Conservation (phyloP, 1,140 invertebrate species). For the Lepidurus apus region DNA sequence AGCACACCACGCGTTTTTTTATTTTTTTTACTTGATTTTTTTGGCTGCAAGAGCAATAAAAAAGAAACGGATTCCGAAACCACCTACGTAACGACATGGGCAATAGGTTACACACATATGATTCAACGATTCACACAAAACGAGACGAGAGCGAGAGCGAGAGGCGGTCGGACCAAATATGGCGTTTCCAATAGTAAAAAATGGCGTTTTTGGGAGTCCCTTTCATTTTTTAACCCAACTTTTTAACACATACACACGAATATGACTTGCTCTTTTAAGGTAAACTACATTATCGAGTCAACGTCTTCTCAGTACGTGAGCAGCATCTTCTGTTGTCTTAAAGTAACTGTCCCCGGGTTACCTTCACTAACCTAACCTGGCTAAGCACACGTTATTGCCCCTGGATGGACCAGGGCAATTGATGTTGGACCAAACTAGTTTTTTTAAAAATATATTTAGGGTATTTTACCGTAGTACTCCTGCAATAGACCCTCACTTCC, state of each 20-base stretch:
- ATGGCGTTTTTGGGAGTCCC: not conserved
- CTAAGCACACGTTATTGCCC: slow-evolving; percentile 2
- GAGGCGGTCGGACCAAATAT: not conserved
- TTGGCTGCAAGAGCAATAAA: too few species aligned
- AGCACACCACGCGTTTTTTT: not conserved
- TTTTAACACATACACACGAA: not conserved
- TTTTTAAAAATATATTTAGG: not conserved
- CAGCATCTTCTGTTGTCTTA: not conserved
- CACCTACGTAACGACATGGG: not conserved
- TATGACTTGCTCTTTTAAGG: slow-evolving; percentile 21
- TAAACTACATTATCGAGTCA: not conserved
- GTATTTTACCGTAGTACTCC: not conserved
- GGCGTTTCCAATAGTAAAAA: not conserved
- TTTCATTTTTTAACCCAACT: not conserved
- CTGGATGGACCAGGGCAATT: not conserved
- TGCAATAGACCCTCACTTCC: not conserved
- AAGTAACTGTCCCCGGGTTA: not conserved
- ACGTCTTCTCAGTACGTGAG: not conserved
- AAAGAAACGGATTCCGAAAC: not conserved
- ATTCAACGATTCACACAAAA: slow-evolving; percentile 14
- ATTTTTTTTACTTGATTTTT: not conserved
- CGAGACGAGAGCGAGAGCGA: not conserved
- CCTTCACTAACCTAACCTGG: not conserved
- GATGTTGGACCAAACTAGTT: not conserved
- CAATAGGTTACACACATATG: slow-evolving; percentile 5